Percentiles rank a stretch among this genome's conserved stretches.
Evolutionary conservation across 2,797 vertebrate genomes (phyloP).

Genomic region (Typhlichthys eigenmanni): DNA sequence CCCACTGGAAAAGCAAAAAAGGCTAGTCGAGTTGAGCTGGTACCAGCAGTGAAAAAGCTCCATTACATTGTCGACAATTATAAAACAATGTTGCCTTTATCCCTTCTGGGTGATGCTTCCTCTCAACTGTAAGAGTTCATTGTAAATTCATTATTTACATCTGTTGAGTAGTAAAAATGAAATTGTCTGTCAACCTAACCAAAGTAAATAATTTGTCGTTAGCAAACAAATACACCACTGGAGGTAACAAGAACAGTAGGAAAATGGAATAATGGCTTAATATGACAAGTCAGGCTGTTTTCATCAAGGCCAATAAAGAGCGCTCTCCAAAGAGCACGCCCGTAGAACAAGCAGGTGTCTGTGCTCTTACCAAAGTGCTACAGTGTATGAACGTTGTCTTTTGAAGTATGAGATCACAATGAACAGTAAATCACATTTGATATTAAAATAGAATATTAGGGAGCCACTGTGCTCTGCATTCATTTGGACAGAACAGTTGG

Average conservation of each 20-base stretch:
- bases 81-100: constrained; percentile 40
- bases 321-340: constrained; percentile 33
- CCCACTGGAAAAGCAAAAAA: no score
- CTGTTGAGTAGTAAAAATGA: constrained; percentile 42
- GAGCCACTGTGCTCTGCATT: constrained; percentile 25
- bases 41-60: no score
- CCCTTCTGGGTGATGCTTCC: constrained; percentile 47
- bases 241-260: no score
- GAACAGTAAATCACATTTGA: constrained; percentile 54
- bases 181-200: constrained; percentile 16
- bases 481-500: no score
- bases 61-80: no score
- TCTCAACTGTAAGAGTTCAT: constrained; percentile 46
- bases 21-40: no score
- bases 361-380: constrained; percentile 44
- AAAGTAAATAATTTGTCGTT: no score
- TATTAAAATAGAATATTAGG: constrained; percentile 54
- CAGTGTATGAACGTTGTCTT: constrained; percentile 44
- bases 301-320: constrained; percentile 36
- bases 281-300: no score
- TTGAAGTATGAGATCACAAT: constrained; percentile 56
- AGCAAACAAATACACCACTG: no score
- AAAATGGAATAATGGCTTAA: no score
- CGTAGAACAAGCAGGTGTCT: constrained; percentile 60
- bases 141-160: constrained; percentile 36